phyloP scores from a whole-genome alignment of 2,888 invertebrate genomes.

The Meghimatium bilineatum region DNA sequence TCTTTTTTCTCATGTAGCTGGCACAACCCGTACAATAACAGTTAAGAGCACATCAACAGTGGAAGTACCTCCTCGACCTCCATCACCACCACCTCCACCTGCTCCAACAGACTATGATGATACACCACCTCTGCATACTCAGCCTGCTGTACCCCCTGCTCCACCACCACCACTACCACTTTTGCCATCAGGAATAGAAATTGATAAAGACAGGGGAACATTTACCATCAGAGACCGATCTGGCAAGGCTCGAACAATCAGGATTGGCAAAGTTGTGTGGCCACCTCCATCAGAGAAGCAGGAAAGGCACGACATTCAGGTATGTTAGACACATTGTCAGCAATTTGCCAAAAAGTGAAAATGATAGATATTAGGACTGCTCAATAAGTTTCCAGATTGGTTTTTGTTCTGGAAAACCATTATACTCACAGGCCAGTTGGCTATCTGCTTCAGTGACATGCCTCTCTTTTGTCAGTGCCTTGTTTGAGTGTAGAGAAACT shows the following conservation, averaged over 20 bases:
- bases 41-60: constrained; percentile 38
- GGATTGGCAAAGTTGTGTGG: constrained; percentile 87
- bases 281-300: constrained; percentile 88
- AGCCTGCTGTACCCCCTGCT: constrained; percentile 59
- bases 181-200: constrained; percentile 49
- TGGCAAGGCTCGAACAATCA: constrained; percentile 93
- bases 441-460: no score
- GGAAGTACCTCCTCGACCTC: constrained; percentile 49
- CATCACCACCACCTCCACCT: constrained; percentile 48
- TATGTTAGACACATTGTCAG: background rate
- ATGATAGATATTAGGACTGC: no score
- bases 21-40: constrained; percentile 34
- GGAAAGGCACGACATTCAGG: constrained; percentile 78
- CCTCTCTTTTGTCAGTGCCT: no score
- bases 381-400: no score
- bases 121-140: constrained; percentile 51
- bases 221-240: constrained; percentile 82
- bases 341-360: no score
- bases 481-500: no score
- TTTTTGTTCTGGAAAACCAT: no score
- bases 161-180: constrained; percentile 85
- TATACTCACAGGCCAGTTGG: no score
- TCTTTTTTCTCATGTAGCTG: constrained; percentile 4
- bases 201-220: constrained; percentile 63
- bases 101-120: constrained; percentile 22